Evolutionary conservation across 2,113 vertebrate species (phyloP).

Genomic region (Plectropomus leopardus): DNA sequence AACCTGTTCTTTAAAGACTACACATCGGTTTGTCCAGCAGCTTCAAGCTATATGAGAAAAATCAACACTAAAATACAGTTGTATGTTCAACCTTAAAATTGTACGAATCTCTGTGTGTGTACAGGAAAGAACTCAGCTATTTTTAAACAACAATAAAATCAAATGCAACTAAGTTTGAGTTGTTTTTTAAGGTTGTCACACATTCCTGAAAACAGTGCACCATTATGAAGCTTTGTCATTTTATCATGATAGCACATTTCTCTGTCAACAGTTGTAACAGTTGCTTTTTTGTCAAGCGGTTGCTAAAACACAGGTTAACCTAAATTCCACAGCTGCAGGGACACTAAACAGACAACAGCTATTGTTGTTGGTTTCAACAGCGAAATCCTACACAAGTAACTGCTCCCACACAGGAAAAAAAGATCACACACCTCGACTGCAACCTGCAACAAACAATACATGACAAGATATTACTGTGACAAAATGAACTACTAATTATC

Average conservation of each 20-base stretch:
- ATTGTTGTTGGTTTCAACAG: constrained; percentile 62
- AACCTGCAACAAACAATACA: constrained; percentile 14
- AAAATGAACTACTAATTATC: not conserved
- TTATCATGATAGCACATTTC: constrained; percentile 22
- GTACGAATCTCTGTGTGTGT: not conserved
- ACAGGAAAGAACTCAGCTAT: not conserved
- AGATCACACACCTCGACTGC: constrained; percentile 24
- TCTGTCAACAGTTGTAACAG: constrained; percentile 30
- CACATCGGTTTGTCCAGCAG: not conserved
- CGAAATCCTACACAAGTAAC: constrained; percentile 29
- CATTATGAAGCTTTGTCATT: constrained; percentile 18
- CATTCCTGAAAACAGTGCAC: constrained; percentile 21
- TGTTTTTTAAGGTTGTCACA: not conserved
- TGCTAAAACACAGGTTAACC: constrained; percentile 23
- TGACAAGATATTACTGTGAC: not conserved
- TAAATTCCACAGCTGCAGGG: constrained; percentile 22
- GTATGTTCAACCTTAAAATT: not conserved
- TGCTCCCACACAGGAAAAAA: not conserved
- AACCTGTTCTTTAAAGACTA: not conserved
- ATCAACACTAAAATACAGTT: no score
- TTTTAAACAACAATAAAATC: not conserved
- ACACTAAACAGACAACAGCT: constrained; percentile 26
- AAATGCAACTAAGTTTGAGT: not conserved
- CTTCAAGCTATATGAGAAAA: not conserved
- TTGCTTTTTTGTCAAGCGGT: not conserved